These are phyloP conservation scores for Synanceia verrucosa DNA, from an alignment of 2,797 vertebrate genomes.

Conservation along the genomic window DNA sequence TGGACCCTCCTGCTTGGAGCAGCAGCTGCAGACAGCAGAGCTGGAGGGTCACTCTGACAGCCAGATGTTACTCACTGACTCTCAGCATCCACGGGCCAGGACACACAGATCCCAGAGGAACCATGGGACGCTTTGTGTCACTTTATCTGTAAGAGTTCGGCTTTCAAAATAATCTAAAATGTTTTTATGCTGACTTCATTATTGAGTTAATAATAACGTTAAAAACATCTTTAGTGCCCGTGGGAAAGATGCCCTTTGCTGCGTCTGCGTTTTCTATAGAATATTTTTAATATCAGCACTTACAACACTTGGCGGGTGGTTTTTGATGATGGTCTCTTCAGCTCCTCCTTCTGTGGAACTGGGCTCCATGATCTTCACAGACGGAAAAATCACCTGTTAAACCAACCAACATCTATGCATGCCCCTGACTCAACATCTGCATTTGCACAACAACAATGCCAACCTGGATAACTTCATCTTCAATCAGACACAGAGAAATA, in stretches of 20 bases:
- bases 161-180: conserved; percentile 22
- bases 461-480: background rate
- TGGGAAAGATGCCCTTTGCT: background rate
- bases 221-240: background rate
- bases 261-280: conserved; percentile 15
- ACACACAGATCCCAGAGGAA: conserved; percentile 71
- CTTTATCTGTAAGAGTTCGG: conserved; percentile 32
- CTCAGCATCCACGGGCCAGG: conserved; percentile 68
- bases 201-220: background rate
- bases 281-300: conserved; percentile 70
- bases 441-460: background rate
- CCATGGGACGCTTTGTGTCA: conserved; percentile 46
- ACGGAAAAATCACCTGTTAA: conserved; percentile 78
- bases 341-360: conserved; percentile 81
- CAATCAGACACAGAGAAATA: background rate
- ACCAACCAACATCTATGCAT: conserved; percentile 72
- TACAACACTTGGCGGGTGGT: conserved; percentile 80
- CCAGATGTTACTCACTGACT: conserved; percentile 81
- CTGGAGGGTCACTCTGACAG: conserved; percentile 75
- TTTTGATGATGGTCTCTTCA: conserved; percentile 77
- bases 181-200: background rate
- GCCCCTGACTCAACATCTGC: conserved; percentile 21
- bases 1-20: conserved; percentile 79
- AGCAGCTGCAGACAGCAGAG: conserved; percentile 81
- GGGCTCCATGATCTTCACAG: conserved; percentile 86